Percentiles rank a stretch among this genome's conserved stretches.
Evolutionary conservation across 2,888 invertebrate genomes (phyloP).

Genomic region (Drosophila conformis): DNA sequence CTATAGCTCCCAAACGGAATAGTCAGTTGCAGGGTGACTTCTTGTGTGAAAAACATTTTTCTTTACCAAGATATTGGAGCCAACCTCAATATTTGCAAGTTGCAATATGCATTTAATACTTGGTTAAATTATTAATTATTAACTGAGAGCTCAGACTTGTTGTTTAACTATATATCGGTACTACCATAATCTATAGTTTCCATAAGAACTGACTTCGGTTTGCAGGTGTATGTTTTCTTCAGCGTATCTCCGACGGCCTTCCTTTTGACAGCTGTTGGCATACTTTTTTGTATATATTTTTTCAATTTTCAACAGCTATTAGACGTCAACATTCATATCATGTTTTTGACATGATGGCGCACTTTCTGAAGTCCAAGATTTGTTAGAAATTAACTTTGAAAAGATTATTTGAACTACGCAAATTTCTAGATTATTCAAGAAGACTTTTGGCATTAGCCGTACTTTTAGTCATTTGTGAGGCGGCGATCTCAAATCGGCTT

Average conservation of each 20-base stretch:
- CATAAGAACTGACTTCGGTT: neutral
- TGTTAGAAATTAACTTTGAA: neutral
- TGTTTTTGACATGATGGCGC: too few species aligned
- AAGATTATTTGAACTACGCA: neutral
- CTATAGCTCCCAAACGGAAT: neutral
- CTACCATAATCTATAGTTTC: neutral
- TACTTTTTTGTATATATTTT: neutral
- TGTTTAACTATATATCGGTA: neutral
- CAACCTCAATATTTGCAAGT: neutral
- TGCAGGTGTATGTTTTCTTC: neutral
- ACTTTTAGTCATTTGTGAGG: neutral
- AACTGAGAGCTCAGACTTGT: neutral
- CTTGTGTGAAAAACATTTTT: neutral
- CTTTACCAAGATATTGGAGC: neutral
- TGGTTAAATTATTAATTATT: neutral
- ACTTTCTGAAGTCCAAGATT: neutral
- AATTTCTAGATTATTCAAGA: neutral
- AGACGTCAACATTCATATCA: neutral
- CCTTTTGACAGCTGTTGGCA: neutral
- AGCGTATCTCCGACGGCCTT: neutral
- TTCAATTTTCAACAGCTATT: neutral
- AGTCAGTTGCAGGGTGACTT: neutral
- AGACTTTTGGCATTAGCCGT: neutral
- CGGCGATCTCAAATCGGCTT: constrained; percentile 2
- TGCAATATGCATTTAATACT: neutral